Base-by-base conservation (phyloP, 2,797 vertebrate genomes). In the Schizothorax lantsangensis region DNA sequence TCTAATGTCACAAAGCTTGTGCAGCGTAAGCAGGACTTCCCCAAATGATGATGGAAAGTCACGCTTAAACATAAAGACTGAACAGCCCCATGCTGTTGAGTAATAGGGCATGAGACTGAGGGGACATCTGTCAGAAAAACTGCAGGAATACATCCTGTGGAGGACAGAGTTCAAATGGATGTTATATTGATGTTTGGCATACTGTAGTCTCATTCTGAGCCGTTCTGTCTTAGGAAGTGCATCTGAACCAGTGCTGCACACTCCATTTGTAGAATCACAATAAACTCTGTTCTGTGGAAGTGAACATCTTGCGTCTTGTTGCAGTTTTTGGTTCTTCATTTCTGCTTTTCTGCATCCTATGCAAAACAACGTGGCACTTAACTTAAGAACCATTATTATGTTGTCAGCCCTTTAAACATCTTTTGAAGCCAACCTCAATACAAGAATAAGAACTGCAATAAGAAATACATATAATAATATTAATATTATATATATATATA, bases 151-250 rank as follows among this genome's bases (percentile, higher is more conserved):
- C 83, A 84, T 84, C 83, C 83, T 84, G 73, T 84, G 83, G 62
- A 84, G 74, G 73, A 84, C 83, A 84, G 62, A 84, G 83, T 84
- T 84, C 71, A 84, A 84, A 78, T 36, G 74, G 73, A 84, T 78
- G 59, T 78, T 84, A 78, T 77, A 40, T 26, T 84, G 83, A 84
- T 68, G 14, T 49, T 30, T 77, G 83, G 83, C 72, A 77, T 66
- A 49, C 57, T 78, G 73, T 84, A 84, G 6, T 40, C 21, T 77
- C 59, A 68, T 84, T 77, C 57, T 52, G 59, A 66, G 45, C 11
- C 38, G 1, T 64, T 62, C 78, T 64, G 78, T 79, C 40, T 30
- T 30, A 66, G 30, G 45, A 68, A 81, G n/a, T 45, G 52, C 77
- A 59, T 79, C 54, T 45, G 59, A 81, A 47, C 62, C 10, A 81